Evolutionary conservation across 2,797 vertebrate genomes (phyloP).

Genomic region (Enteromius paludinosus): DNA sequence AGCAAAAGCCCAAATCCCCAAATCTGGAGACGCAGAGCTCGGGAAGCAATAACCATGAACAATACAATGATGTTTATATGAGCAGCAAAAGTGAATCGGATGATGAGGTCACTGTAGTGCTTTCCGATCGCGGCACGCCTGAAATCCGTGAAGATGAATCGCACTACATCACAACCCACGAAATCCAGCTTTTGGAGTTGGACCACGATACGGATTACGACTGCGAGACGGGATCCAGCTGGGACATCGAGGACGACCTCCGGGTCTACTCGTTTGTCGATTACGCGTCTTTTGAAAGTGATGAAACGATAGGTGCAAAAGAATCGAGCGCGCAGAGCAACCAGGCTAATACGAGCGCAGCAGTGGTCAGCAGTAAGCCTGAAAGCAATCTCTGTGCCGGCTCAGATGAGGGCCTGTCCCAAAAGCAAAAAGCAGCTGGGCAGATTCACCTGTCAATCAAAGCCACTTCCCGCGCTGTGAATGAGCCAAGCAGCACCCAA

Average conservation of each 20-base stretch:
- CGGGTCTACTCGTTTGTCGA: slow-evolving; percentile 89
- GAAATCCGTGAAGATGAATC: slow-evolving; percentile 80
- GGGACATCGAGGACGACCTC: slow-evolving; percentile 88
- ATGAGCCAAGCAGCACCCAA: slow-evolving; percentile 85
- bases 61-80: slow-evolving; percentile 55
- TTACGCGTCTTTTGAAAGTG: slow-evolving; percentile 85
- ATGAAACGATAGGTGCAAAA: slow-evolving; percentile 72
- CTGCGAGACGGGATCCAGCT: slow-evolving; percentile 82
- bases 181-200: slow-evolving; percentile 92
- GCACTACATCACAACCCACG: slow-evolving; percentile 94
- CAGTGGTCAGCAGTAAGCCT: slow-evolving; percentile 79
- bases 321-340: slow-evolving; percentile 40
- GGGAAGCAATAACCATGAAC: slow-evolving; percentile 68
- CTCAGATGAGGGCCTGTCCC: slow-evolving; percentile 73
- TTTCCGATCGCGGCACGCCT: slow-evolving; percentile 66
- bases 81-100: slow-evolving; percentile 64
- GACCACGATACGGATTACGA: slow-evolving; percentile 86
- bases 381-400: slow-evolving; percentile 78
- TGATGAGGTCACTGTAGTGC: slow-evolving; percentile 65
- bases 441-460: slow-evolving; percentile 98
- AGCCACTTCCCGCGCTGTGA: slow-evolving; percentile 90
- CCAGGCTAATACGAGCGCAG: slow-evolving; percentile 65
- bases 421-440: slow-evolving; percentile 72
- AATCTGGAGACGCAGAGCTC: slow-evolving; percentile 63
- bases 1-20: slow-evolving; percentile 59